Percentiles rank a stretch among this genome's conserved stretches.
phyloP scores from a whole-genome alignment of 2,113 vertebrate species.

The Corythornis vintsioides region DNA sequence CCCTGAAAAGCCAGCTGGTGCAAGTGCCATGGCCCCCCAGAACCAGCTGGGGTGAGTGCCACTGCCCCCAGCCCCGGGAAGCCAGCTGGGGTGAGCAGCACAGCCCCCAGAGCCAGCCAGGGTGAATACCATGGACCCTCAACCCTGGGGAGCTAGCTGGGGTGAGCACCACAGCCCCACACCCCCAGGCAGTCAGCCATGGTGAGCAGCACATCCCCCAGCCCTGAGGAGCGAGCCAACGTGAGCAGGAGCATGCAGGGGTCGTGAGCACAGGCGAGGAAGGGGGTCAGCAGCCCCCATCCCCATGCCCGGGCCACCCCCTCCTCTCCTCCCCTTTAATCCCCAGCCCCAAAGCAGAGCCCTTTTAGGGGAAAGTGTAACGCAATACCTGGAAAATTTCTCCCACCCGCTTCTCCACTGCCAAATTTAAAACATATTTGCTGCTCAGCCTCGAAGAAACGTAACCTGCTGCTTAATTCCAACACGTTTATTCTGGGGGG shows the following conservation, averaged over 20 bases:
- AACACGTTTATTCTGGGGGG: background rate
- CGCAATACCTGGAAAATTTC: conserved; percentile 70
- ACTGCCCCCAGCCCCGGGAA: too few species aligned
- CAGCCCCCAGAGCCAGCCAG: too few species aligned
- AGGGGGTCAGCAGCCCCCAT: background rate
- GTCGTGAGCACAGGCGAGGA: fast-evolving
- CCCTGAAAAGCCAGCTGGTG: background rate
- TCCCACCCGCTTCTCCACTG: conserved; percentile 56
- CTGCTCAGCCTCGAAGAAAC: conserved; percentile 51
- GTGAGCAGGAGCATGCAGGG: fast-evolving
- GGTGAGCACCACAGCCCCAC: too few species aligned
- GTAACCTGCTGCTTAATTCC: conserved; percentile 59
- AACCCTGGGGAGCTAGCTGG: too few species aligned
- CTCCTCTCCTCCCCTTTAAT: conserved; percentile 2
- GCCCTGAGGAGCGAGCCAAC: background rate
- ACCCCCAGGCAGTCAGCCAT: background rate
- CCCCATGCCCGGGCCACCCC: background rate
- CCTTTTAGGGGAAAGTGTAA: conserved; percentile 66
- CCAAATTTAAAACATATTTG: conserved; percentile 71
- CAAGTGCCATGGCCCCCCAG: too few species aligned
- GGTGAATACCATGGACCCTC: too few species aligned
- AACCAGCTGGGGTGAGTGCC: too few species aligned
- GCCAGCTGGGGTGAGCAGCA: too few species aligned
- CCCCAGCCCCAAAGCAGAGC: conserved; percentile 53
- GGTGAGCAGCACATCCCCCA: background rate